A percentile compares a stretch with the other conserved stretches of the same genome.
Conservation (phyloP, 2,797 vertebrate species). For the Pseudochromis fuscus region DNA sequence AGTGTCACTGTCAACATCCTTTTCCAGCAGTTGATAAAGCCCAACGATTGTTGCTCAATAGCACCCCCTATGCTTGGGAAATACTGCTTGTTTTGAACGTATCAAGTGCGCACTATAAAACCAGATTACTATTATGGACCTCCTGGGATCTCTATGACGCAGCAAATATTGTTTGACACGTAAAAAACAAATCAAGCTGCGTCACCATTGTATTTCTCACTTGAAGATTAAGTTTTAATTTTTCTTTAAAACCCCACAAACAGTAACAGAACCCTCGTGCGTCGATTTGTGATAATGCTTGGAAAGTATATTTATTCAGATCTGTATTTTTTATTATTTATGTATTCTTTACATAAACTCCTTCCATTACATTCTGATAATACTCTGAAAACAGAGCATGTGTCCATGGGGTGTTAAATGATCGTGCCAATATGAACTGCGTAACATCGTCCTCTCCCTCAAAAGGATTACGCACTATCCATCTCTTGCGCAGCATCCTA, state of each 20-base stretch:
- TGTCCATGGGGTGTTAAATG: slow-evolving; percentile 47
- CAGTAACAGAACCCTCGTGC: background rate
- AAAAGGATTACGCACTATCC: slow-evolving; percentile 78
- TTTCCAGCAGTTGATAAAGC: slow-evolving; percentile 30
- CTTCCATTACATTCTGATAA: background rate
- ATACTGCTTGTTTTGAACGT: slow-evolving; percentile 70
- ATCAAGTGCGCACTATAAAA: slow-evolving; percentile 81
- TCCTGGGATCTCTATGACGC: slow-evolving; percentile 67
- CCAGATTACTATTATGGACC: slow-evolving; percentile 64
- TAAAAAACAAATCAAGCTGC: slow-evolving; percentile 57
- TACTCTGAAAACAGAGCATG: background rate
- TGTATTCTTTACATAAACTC: background rate
- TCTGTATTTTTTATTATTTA: background rate
- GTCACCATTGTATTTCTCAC: slow-evolving; percentile 45
- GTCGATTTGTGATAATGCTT: slow-evolving; percentile 1
- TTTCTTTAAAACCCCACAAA: slow-evolving; percentile 23
- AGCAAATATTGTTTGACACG: slow-evolving; percentile 65
- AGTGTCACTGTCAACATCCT: slow-evolving; percentile 57
- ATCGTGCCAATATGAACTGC: slow-evolving; percentile 75
- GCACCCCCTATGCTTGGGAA: slow-evolving; percentile 67
- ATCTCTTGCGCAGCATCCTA: slow-evolving; percentile 85
- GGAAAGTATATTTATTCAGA: slow-evolving; percentile 12
- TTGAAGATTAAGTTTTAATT: slow-evolving; percentile 23
- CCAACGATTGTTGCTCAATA: slow-evolving; percentile 36
- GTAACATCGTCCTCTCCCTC: slow-evolving; percentile 78